Percentiles rank a stretch among this genome's conserved stretches.
Conservation (phyloP, 1,140 invertebrate genomes). For the Drosophila carrolli region DNA sequence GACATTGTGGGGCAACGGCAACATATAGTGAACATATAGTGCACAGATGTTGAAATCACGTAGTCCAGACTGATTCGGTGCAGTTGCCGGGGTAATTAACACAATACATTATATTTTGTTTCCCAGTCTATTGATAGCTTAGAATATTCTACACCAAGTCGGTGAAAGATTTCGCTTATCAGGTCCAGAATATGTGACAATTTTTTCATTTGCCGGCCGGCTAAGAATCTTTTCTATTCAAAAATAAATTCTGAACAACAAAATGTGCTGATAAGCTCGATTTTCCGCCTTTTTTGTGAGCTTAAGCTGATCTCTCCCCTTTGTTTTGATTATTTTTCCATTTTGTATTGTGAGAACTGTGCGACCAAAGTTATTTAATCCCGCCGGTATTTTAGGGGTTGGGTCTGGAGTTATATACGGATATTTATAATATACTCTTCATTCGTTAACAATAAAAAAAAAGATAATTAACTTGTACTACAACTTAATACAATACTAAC, state of each 20-base stretch:
- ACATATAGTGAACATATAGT: constrained; percentile 32
- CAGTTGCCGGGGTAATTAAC: constrained; percentile 56
- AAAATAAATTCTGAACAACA: constrained; percentile 26
- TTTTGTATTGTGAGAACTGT: constrained; percentile 48
- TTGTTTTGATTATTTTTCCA: constrained; percentile 20
- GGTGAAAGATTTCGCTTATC: constrained; percentile 53
- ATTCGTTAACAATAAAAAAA: too few species aligned
- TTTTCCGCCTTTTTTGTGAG: constrained; percentile 42
- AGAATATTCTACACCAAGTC: constrained; percentile 53
- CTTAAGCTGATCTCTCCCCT: constrained; percentile 32
- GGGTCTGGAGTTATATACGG: background rate
- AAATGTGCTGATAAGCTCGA: constrained; percentile 68
- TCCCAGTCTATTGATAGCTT: constrained; percentile 57
- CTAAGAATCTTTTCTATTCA: constrained; percentile 14
- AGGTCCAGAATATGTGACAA: constrained; percentile 31
- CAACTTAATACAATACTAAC: too few species aligned
- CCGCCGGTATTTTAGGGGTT: too few species aligned
- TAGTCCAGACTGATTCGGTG: constrained; percentile 40
- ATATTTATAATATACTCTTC: too few species aligned
- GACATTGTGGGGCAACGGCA: constrained; percentile 39
- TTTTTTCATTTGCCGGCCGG: constrained; percentile 28
- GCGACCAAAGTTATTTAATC: constrained; percentile 55
- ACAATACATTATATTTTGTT: constrained; percentile 30
- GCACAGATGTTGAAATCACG: constrained; percentile 67
- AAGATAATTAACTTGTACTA: too few species aligned